These are phyloP conservation scores for Atractosteus spatula DNA, from an alignment of 2,113 vertebrate species.

Conservation along the genomic window DNA sequence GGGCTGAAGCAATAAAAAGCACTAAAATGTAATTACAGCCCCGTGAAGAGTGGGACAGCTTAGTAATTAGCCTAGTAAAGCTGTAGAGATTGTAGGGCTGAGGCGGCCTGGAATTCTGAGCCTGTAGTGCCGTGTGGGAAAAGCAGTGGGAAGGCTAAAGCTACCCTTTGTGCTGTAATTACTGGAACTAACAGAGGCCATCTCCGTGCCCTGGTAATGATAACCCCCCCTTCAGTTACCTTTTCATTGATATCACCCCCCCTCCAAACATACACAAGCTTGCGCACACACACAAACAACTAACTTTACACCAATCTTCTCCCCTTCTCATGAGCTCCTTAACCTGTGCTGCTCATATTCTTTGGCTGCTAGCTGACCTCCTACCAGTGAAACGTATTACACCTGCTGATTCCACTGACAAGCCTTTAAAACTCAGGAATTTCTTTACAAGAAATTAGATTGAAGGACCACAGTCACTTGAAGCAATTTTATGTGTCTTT, in stretches of 20 bases:
- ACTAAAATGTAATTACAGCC: constrained; percentile 73
- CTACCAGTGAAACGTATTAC: constrained; percentile 29
- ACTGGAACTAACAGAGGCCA: constrained; percentile 62
- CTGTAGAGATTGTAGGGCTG: constrained; percentile 70
- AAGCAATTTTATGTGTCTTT: no score
- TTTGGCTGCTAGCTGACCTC: constrained; percentile 51
- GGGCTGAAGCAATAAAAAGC: constrained; percentile 68
- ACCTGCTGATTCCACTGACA: constrained; percentile 31
- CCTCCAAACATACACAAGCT: constrained; percentile 18
- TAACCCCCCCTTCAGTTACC: constrained; percentile 67
- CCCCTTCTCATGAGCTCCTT: constrained; percentile 21
- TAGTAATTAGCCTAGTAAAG: constrained; percentile 75
- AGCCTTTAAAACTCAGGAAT: neutral
- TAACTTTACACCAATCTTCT: neutral
- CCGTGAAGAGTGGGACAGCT: constrained; percentile 68
- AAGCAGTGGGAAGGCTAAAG: constrained; percentile 59
- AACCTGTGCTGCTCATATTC: constrained; percentile 36
- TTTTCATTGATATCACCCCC: constrained; percentile 55
- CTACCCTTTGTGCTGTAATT: constrained; percentile 63
- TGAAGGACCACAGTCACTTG: no score
- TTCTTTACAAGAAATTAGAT: no score
- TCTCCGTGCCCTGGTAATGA: constrained; percentile 65
- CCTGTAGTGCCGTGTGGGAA: constrained; percentile 72
- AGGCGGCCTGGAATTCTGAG: constrained; percentile 69
- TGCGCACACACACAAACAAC: constrained; percentile 5